Conservation (phyloP, 2,888 invertebrate species). For the Drosophila tanythrix region DNA sequence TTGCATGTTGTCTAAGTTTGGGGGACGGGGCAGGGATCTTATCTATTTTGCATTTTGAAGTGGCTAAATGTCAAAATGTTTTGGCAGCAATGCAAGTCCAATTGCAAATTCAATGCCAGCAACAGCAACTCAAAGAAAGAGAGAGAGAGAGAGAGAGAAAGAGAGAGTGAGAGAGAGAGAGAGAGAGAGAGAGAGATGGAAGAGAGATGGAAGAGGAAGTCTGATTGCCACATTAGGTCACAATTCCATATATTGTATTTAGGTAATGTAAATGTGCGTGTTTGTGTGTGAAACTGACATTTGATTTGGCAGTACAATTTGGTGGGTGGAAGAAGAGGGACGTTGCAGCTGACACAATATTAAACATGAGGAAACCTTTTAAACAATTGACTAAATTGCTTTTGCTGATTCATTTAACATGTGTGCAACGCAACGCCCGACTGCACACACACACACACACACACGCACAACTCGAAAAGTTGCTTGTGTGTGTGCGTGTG, state of each 20-base stretch:
- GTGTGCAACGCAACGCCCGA: conserved; percentile 38
- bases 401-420: conserved; percentile 61
- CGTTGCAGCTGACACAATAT: conserved; percentile 55
- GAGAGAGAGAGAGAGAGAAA: conserved; percentile 4
- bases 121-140: conserved; percentile 3
- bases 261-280: conserved; percentile 25
- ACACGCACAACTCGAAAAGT: conserved; percentile 6
- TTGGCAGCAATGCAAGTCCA: conserved; percentile 61
- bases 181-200: neutral
- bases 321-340: neutral
- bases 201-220: conserved; percentile 22
- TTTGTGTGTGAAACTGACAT: conserved; percentile 36
- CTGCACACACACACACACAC: conserved; percentile 33
- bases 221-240: conserved; percentile 72
- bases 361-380: conserved; percentile 66
- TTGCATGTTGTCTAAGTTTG: conserved; percentile 29
- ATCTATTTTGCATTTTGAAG: conserved; percentile 55
- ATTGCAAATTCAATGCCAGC: conserved; percentile 69
- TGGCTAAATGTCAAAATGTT: conserved; percentile 70
- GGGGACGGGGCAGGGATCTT: conserved; percentile 18
- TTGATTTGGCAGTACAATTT: conserved; percentile 28
- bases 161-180: neutral
- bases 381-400: conserved; percentile 68
- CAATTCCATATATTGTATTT: conserved; percentile 38
- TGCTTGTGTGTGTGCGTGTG: conserved; percentile 23